Base-by-base conservation (phyloP, 2,888 invertebrate species). In the Palloptera scutellata region DNA sequence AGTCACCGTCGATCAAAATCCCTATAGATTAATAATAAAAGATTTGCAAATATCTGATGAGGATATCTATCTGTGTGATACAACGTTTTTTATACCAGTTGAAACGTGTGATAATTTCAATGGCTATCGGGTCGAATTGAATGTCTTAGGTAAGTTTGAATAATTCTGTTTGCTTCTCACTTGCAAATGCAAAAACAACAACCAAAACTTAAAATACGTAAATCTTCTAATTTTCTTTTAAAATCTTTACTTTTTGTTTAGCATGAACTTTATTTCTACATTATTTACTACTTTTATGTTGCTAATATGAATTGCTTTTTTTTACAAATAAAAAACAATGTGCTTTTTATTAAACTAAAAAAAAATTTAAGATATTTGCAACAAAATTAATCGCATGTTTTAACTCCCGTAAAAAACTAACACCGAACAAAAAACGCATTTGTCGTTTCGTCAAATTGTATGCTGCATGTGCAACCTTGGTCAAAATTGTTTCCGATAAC, bases 41-140 rank as follows among this genome's bases (percentile, higher is more conserved):
- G 83, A 83, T 70, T 86, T 92, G 69, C 87, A 89, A 80, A 87
- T 91, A 70, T 88, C 89, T 73, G 92, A 93, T 84, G 92, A 93
- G 80, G 92, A 91, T 68, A 87, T 89, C 73, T 93, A 92, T 86
- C 91, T 90, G 81, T 93, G 93, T 85, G 93, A 93, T 83, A 90
- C 91, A 77, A 92, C 92, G 69, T 93, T 91, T 85, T 84, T 91
- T 78, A 90, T 91, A 83, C 92, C 92, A 69, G 87, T 88, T 71
- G 91, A 92, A 81, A 88, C 88, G 76, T 93, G 93, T 86, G 90
- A 91, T 81, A 90, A 82, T 76, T 83, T 83, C 75, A 84, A 91
- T 76, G 90, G 91, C 72, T 92, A 92, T 83, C 91, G 91, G 82
- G 89, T 92, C 81, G 90, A 90, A 79, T 87, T 92, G 75, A 91